phyloP scores from a whole-genome alignment of 1,140 invertebrate genomes.

The Hesperophylax magnus region DNA sequence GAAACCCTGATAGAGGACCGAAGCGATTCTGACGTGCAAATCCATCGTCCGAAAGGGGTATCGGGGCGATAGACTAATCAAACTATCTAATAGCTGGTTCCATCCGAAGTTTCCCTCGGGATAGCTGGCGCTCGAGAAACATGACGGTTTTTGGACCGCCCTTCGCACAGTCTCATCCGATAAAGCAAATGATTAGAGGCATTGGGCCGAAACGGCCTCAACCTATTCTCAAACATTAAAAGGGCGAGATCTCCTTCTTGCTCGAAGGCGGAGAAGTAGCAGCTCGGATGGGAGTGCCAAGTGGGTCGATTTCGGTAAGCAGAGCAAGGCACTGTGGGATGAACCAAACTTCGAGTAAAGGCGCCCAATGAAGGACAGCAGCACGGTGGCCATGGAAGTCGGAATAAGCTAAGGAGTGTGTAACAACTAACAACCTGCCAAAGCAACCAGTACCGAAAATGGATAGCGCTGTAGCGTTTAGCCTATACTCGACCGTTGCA shows the following conservation, averaged over 20 bases:
- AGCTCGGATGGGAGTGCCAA: constrained; percentile 77
- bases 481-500: too few relatives aligned
- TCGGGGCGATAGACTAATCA: too few relatives aligned
- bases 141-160: too few relatives aligned
- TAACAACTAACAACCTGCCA: constrained; percentile 92
- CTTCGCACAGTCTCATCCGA: too few relatives aligned
- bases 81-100: too few relatives aligned
- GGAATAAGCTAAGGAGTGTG: constrained; percentile 91
- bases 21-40: too few relatives aligned
- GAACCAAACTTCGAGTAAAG: constrained; percentile 84
- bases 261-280: constrained; percentile 72
- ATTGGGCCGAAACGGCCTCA: constrained; percentile 82
- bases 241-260: constrained; percentile 84
- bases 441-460: constrained; percentile 93
- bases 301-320: constrained; percentile 93
- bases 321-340: constrained; percentile 93
- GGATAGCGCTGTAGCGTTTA: constrained; percentile 87
- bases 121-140: too few relatives aligned
- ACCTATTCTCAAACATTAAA: constrained; percentile 93
- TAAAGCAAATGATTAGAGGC: constrained; percentile 92
- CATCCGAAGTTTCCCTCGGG: too few relatives aligned
- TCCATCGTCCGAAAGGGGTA: too few relatives aligned
- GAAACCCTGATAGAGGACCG: constrained; percentile 72
- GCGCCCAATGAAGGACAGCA: constrained; percentile 82
- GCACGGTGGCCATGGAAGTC: constrained; percentile 93